These are phyloP conservation scores for Ernsta delagoae DNA, from an alignment of 2,888 invertebrate genomes.

Conservation along the genomic window DNA sequence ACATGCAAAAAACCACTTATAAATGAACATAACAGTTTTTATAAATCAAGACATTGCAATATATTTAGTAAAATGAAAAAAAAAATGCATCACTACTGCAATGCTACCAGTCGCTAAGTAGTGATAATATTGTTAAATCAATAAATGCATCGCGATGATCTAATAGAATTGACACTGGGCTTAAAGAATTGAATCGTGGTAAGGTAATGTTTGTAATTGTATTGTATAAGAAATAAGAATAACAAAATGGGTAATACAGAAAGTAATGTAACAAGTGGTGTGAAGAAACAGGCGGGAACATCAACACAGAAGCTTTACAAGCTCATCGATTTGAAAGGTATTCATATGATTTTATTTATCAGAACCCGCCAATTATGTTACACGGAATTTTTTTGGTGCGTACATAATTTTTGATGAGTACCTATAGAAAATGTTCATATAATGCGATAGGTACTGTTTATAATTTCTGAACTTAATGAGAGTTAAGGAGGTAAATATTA, in stretches of 20 bases:
- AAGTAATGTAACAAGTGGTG: slow-evolving; percentile 96
- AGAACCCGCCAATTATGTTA: too few relatives aligned
- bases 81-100: slow-evolving; percentile 13
- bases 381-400: too few relatives aligned
- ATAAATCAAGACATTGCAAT: neutral
- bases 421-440: too few relatives aligned
- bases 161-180: too few relatives aligned
- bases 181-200: too few relatives aligned
- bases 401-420: too few relatives aligned
- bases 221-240: neutral
- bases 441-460: neutral
- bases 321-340: slow-evolving; percentile 62
- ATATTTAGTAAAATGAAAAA: neutral
- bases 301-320: slow-evolving; percentile 94
- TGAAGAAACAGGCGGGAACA: slow-evolving; percentile 97
- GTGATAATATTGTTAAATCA: slow-evolving; percentile 29
- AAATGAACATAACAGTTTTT: neutral
- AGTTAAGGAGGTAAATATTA: neutral
- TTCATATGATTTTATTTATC: neutral
- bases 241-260: slow-evolving; percentile 88
- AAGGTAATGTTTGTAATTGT: neutral
- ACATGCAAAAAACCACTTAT: too few relatives aligned
- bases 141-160: slow-evolving; percentile 31
- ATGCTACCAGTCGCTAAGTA: slow-evolving; percentile 23
- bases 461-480: neutral